Percentiles rank a stretch among this genome's conserved stretches.
These are phyloP conservation scores for Protodeltote pygarga DNA, from an alignment of 2,888 invertebrate species.

Conservation along the genomic window DNA sequence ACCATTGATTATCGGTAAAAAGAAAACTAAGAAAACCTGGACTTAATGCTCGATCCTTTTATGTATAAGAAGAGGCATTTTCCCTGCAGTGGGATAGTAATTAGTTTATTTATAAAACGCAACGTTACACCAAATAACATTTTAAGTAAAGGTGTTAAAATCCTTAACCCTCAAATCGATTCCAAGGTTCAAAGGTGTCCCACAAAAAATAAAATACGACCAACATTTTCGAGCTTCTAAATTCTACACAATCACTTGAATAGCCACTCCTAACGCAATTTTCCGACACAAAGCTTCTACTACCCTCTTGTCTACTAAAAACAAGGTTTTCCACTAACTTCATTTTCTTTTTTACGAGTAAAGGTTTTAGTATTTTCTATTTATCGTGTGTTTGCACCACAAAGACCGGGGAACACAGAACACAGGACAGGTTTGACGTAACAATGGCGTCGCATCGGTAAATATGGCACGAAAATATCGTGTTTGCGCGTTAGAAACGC, in stretches of 20 bases:
- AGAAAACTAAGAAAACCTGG: too few relatives aligned
- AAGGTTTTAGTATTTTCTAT: conserved; percentile 19
- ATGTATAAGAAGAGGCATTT: too few relatives aligned
- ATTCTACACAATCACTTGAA: conserved; percentile 15
- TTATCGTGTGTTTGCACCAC: conserved; percentile 15
- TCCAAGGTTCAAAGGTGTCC: too few relatives aligned
- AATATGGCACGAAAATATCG: neutral
- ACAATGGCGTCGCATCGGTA: conserved; percentile 14
- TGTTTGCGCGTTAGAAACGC: neutral
- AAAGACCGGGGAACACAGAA: too few relatives aligned
- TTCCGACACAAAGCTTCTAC: conserved; percentile 28
- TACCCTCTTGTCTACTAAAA: conserved; percentile 18
- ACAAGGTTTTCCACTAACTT: conserved; percentile 16
- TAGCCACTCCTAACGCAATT: conserved; percentile 23
- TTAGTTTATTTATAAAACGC: too few relatives aligned
- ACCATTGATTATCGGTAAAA: too few relatives aligned
- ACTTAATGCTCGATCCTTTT: too few relatives aligned
- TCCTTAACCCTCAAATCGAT: too few relatives aligned
- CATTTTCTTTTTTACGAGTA: conserved; percentile 16
- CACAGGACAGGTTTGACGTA: conserved; percentile 6
- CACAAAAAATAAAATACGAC: too few relatives aligned
- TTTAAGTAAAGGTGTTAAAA: too few relatives aligned
- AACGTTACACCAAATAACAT: too few relatives aligned
- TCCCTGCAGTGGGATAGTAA: too few relatives aligned
- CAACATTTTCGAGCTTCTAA: conserved; percentile 1